Evolutionary conservation across 2,797 vertebrate genomes (phyloP), one percentile per base, ranked within the genome.

Genomic region (Protonibea diacanthus): DNA sequence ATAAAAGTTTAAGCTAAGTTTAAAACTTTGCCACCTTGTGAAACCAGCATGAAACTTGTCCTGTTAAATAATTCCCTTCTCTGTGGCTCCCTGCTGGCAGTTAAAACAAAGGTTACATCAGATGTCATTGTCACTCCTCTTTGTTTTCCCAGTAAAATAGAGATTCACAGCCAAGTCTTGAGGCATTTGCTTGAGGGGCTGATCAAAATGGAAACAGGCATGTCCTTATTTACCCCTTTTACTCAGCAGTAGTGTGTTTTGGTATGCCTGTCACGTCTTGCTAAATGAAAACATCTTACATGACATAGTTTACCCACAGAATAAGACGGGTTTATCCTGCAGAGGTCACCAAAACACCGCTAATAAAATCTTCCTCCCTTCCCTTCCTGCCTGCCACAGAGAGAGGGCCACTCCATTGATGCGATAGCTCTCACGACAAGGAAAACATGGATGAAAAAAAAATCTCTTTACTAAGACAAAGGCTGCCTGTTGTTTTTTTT

Each of bases 281-380:
- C 48, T 67, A 18, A 62, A 62, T 25, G 3, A 71, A 12, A 66
- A 45, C 40, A 33, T 44, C 27, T 27, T 9, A 40, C 25, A 49
- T 15, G 14, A 25, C 29, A 45, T 33, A 1, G 12, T 56, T 64
- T 33, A 62, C 17, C 17, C 25, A 56, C 29, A 61, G 3, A 60
- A 49, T 42, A 17, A 64, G 6, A 10, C n/a, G 25, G n/a, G 8
- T 82, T 71, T 9, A 58, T 51, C 89, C 90, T 81, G 78, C 75
- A 90, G 91, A 87, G 81, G 90, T 88, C 89, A 72, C 86, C 52
- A 88, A 60, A 89, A 59, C 71, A 79, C 87, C 66, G 61, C 61
- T 27, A 49, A 79, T 70, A 5, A 77, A 61, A 67, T 40, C 7
- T 0, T 18, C 11, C 12, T 5, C 56, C 8, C 1, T 8, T 42